These are phyloP conservation scores for Heliocidaris erythrogramma DNA, from an alignment of 35 echinoderm and acorn worm genomes.

Conservation along the genomic window DNA sequence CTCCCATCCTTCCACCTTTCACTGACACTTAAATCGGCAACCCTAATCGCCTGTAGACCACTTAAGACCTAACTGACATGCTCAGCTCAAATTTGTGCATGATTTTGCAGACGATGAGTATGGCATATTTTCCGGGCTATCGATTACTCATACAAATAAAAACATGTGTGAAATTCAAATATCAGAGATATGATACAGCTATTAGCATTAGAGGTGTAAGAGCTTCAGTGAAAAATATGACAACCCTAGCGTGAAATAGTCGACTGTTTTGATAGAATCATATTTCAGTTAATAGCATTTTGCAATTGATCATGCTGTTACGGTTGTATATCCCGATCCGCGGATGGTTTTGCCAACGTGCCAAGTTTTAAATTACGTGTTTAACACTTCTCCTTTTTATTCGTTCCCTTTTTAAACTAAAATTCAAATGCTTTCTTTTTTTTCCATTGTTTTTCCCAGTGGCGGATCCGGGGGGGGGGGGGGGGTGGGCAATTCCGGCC, in stretches of 20 bases:
- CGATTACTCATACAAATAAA: not conserved
- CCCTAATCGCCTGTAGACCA: constrained; percentile 8
- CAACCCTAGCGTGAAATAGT: not conserved
- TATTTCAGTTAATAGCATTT: constrained; percentile 13
- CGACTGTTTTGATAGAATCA: constrained; percentile 3
- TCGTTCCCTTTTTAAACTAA: too few relatives aligned
- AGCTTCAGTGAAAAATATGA: not conserved
- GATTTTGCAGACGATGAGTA: not conserved
- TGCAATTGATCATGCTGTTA: not conserved
- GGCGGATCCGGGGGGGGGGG: too few relatives aligned
- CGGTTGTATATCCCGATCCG: not conserved
- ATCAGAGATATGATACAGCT: constrained; percentile 1
- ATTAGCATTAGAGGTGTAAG: not conserved
- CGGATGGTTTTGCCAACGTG: not conserved
- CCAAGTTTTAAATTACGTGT: too few relatives aligned
- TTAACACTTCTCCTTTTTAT: too few relatives aligned
- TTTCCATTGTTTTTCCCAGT: too few relatives aligned
- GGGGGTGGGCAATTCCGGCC: too few relatives aligned
- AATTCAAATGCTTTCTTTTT: too few relatives aligned
- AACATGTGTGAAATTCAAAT: constrained; percentile 8
- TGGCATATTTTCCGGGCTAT: not conserved
- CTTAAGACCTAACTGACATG: constrained; percentile 2
- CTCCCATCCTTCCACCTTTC: not conserved
- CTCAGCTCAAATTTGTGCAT: not conserved
- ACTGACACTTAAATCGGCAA: constrained; percentile 2